These are phyloP conservation scores for Coryphaenoides rupestris DNA, from an alignment of 2,113 vertebrate genomes.

Conservation along the genomic window DNA sequence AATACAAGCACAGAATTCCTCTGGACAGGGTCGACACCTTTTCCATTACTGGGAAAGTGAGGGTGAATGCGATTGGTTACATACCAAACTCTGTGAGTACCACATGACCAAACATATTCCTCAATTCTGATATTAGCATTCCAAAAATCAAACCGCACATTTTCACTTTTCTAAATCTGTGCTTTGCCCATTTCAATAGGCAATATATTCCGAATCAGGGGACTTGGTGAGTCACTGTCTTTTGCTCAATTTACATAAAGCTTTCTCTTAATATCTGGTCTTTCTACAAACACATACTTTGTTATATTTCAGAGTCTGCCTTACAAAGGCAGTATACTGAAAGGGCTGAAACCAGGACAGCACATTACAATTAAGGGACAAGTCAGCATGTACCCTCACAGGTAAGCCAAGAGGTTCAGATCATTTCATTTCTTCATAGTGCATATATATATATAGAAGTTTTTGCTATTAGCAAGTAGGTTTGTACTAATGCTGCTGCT, in stretches of 20 bases:
- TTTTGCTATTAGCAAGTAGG: too few relatives aligned
- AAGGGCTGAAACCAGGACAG: slow-evolving; percentile 77
- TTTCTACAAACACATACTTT: not conserved
- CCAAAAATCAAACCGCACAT: not conserved
- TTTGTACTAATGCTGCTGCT: too few relatives aligned
- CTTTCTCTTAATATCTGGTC: too few relatives aligned
- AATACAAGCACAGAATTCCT: slow-evolving; percentile 84
- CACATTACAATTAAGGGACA: slow-evolving; percentile 87
- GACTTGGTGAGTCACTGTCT: slow-evolving; percentile 70
- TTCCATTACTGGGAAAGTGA: slow-evolving; percentile 85
- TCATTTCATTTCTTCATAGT: too few relatives aligned
- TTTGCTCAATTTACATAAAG: slow-evolving; percentile 9
- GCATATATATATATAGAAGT: too few relatives aligned
- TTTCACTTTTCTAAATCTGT: not conserved
- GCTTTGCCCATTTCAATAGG: slow-evolving; percentile 45
- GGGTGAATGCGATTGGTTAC: slow-evolving; percentile 78
- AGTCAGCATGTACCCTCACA: slow-evolving; percentile 80
- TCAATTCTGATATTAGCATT: not conserved
- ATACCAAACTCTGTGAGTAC: slow-evolving; percentile 79
- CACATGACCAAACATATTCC: not conserved
- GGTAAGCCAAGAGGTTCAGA: slow-evolving; percentile 59
- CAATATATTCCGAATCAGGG: slow-evolving; percentile 74
- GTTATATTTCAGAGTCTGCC: slow-evolving; percentile 78
- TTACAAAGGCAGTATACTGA: slow-evolving; percentile 77
- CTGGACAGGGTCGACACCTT: slow-evolving; percentile 82